phyloP scores from a whole-genome alignment of 2,113 vertebrate genomes.

The Merops nubicus region DNA sequence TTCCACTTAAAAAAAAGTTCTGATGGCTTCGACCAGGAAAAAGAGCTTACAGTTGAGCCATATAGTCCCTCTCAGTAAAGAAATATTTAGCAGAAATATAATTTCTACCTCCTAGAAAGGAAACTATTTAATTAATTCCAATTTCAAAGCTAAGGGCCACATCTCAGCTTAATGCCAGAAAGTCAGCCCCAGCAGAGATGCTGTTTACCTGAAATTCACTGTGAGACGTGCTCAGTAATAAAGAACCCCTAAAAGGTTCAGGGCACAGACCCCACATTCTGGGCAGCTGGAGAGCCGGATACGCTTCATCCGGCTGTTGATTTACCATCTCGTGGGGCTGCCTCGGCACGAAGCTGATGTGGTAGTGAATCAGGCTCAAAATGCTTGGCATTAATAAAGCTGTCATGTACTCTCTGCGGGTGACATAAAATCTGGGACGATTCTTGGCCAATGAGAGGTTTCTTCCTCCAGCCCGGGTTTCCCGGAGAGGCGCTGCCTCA shows the following conservation, averaged over 20 bases:
- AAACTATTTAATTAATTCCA: background rate
- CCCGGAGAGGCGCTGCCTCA: background rate
- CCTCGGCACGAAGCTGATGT: fast-evolving
- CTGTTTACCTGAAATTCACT: background rate
- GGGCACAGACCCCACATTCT: background rate
- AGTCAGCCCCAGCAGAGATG: background rate
- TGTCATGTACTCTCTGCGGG: constrained; percentile 15
- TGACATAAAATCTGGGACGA: background rate
- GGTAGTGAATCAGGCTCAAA: background rate
- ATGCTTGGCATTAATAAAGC: background rate
- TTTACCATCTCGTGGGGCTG: fast-evolving
- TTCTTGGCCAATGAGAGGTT: background rate
- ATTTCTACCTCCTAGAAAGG: background rate
- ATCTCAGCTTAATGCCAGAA: background rate
- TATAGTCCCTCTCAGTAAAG: background rate
- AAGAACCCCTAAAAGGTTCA: background rate
- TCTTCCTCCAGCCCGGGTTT: background rate
- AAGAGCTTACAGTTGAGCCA: background rate
- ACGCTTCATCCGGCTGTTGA: fast-evolving
- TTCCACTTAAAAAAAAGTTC: background rate
- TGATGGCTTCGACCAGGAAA: background rate
- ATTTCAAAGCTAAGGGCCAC: background rate
- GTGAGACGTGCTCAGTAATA: fast-evolving
- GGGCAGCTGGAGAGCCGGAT: background rate
- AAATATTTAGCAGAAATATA: background rate